phyloP scores from a whole-genome alignment of 2,113 vertebrate genomes.

The Coracopsis vasa region DNA sequence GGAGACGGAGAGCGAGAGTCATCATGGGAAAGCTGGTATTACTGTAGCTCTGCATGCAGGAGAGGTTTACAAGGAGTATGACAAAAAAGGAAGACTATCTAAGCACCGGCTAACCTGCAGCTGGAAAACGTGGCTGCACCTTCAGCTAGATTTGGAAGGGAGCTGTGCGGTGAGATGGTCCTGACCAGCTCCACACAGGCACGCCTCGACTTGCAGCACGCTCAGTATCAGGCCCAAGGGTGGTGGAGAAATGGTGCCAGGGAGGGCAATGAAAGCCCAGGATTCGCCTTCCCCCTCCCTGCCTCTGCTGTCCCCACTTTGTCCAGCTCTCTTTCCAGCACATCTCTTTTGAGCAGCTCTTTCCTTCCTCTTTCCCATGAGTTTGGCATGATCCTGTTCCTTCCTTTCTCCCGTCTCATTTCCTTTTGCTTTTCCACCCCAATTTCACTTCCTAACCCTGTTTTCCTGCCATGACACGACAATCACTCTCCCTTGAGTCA shows the following conservation, averaged over 20 bases:
- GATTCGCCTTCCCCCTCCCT: neutral
- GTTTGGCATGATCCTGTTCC: neutral
- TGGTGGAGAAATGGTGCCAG: neutral
- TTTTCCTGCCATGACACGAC: neutral
- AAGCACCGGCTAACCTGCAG: neutral
- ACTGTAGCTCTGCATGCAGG: neutral
- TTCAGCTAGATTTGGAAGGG: neutral
- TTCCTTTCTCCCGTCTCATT: neutral
- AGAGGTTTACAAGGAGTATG: neutral
- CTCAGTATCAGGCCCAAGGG: neutral
- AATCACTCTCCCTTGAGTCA: constrained; percentile 69
- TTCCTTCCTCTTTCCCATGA: neutral
- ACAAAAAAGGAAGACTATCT: neutral
- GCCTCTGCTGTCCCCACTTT: neutral
- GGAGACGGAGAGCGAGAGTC: neutral
- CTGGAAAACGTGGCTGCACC: fast-evolving
- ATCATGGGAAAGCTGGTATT: neutral
- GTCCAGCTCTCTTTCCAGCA: neutral
- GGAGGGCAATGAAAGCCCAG: neutral
- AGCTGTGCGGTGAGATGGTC: neutral
- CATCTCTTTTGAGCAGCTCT: neutral
- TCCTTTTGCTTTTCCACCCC: neutral
- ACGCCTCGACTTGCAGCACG: neutral
- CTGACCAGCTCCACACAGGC: neutral
- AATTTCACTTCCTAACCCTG: neutral